Conservation (phyloP, 2,113 vertebrate genomes). For the Hipposideros armiger region DNA sequence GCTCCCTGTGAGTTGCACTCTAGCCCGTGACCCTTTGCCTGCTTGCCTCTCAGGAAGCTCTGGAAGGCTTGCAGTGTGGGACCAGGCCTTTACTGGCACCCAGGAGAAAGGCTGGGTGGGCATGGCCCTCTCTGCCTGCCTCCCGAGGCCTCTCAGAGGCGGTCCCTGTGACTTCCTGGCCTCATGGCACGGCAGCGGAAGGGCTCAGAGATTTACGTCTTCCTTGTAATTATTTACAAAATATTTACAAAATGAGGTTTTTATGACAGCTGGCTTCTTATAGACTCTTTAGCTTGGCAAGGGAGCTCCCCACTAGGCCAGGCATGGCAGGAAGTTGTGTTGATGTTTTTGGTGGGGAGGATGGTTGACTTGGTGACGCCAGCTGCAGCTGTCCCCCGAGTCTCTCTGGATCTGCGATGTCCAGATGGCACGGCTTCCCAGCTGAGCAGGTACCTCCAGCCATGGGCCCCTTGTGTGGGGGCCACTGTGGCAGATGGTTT, state of each 20-base stretch:
- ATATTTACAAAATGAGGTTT: slow-evolving; percentile 46
- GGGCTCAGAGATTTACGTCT: neutral
- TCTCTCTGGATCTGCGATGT: neutral
- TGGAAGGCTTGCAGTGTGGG: neutral
- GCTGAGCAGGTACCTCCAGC: slow-evolving; percentile 83
- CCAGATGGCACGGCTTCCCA: slow-evolving; percentile 54
- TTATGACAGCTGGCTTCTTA: slow-evolving; percentile 49
- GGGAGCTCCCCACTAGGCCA: neutral
- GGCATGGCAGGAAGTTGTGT: neutral
- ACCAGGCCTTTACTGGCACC: neutral
- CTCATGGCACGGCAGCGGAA: neutral
- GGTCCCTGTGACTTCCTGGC: neutral
- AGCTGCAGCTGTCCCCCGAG: neutral
- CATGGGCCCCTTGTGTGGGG: fast-evolving
- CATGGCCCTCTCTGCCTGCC: fast-evolving
- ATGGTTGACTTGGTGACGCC: neutral
- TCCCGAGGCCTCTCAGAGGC: neutral
- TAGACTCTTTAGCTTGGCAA: neutral
- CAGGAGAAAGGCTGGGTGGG: fast-evolving
- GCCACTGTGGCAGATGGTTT: fast-evolving
- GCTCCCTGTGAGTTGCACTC: too few species aligned
- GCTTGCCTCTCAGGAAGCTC: neutral
- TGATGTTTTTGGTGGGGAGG: neutral
- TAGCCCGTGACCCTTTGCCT: too few species aligned
- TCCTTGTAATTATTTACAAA: slow-evolving; percentile 31